Evolutionary conservation across 2,113 vertebrate genomes (phyloP).

Genomic region (Bubo bubo): DNA sequence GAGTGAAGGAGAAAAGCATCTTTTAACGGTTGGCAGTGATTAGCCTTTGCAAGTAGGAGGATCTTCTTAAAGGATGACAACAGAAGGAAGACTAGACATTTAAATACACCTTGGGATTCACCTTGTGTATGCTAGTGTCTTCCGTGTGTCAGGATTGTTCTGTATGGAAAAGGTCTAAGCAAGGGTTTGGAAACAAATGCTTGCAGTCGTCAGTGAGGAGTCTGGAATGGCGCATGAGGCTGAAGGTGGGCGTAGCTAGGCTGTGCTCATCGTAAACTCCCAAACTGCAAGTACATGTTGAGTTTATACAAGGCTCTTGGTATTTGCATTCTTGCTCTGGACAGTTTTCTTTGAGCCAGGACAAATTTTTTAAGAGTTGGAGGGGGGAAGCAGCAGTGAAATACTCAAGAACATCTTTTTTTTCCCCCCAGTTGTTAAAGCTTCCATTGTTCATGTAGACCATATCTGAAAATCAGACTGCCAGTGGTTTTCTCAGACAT

Average conservation of each 20-base stretch:
- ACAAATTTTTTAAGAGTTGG: background rate
- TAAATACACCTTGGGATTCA: background rate
- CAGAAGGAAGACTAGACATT: background rate
- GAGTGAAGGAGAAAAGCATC: background rate
- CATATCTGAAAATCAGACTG: background rate
- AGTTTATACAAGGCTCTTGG: background rate
- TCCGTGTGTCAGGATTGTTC: background rate
- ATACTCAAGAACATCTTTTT: background rate
- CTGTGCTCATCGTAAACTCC: background rate
- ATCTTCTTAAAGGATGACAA: conserved; percentile 17
- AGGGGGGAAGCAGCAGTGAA: background rate
- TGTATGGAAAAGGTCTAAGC: background rate
- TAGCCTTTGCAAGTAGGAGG: conserved; percentile 6
- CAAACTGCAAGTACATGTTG: background rate
- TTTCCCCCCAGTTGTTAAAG: background rate
- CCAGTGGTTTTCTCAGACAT: background rate
- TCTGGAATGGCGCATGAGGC: background rate
- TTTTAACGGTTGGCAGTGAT: background rate
- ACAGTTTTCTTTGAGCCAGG: background rate
- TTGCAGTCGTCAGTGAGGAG: background rate
- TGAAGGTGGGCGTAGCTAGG: background rate
- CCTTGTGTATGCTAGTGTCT: background rate
- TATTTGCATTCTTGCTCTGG: background rate
- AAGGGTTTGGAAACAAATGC: background rate
- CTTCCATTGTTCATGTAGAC: background rate